Conservation (phyloP, 2,888 invertebrate species). For the Buathra laborator region DNA sequence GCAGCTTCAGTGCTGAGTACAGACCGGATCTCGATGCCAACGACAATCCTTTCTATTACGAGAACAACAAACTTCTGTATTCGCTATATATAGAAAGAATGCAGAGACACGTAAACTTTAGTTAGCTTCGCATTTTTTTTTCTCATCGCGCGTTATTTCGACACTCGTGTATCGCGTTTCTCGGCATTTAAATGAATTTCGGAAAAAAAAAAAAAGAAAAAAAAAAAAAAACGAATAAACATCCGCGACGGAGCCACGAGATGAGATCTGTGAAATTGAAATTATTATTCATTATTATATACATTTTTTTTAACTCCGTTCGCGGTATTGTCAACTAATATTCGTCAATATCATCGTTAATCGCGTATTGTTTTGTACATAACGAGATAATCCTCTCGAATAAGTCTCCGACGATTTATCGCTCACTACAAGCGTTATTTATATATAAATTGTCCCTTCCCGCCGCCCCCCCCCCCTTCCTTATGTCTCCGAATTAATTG, state of each 20-base stretch:
- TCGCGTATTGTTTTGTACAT: constrained; percentile 65
- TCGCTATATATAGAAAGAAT: constrained; percentile 93
- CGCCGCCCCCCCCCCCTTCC: background rate
- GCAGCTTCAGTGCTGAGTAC: constrained; percentile 86
- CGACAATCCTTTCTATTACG: constrained; percentile 95
- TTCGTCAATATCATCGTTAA: background rate
- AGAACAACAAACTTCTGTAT: constrained; percentile 94
- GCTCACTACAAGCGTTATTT: constrained; percentile 52
- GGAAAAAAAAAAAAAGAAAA: background rate
- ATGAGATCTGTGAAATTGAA: constrained; percentile 14
- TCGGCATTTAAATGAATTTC: constrained; percentile 36
- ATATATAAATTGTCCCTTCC: constrained; percentile 24
- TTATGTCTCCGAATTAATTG: constrained; percentile 29
- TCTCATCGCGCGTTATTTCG: constrained; percentile 17
- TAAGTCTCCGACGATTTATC: constrained; percentile 1
- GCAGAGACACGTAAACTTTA: constrained; percentile 86
- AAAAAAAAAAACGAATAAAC: no score
- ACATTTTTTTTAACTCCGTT: constrained; percentile 24
- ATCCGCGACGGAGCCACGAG: background rate
- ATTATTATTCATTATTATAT: constrained; percentile 5
- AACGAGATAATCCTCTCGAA: constrained; percentile 48
- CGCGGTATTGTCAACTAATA: constrained; percentile 9
- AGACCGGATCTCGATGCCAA: constrained; percentile 91
- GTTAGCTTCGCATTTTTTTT: constrained; percentile 71
- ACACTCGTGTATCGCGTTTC: constrained; percentile 19